Evolutionary conservation across 2,797 vertebrate species (phyloP).

Genomic region (Oryzias sinensis): DNA sequence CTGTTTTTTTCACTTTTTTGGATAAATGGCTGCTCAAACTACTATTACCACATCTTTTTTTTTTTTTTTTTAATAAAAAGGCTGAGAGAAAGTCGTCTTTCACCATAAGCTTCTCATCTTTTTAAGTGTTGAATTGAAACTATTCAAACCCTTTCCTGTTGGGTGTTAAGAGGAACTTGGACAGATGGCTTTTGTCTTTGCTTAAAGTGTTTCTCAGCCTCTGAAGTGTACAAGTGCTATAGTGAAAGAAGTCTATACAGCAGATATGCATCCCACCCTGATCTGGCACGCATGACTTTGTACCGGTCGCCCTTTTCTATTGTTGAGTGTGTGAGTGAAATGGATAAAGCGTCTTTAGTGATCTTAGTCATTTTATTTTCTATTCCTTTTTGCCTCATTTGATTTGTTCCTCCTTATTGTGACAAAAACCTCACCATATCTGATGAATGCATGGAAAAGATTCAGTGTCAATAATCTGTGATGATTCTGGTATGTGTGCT

Average conservation of each 20-base stretch:
- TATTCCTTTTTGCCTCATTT: not conserved
- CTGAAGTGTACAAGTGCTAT: constrained; percentile 35
- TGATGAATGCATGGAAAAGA: too few species aligned
- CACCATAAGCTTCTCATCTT: constrained; percentile 20
- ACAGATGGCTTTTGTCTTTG: constrained; percentile 34
- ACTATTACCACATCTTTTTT: constrained; percentile 6
- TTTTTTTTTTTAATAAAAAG: too few species aligned
- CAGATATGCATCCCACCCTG: constrained; percentile 66
- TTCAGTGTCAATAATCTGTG: too few species aligned
- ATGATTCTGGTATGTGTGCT: too few species aligned
- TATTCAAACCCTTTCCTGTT: constrained; percentile 9
- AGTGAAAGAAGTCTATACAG: constrained; percentile 62
- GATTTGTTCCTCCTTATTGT: too few species aligned
- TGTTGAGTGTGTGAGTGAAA: constrained; percentile 35
- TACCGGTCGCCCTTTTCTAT: constrained; percentile 45
- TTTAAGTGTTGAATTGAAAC: constrained; percentile 49
- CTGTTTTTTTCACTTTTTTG: not conserved
- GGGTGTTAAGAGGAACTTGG: constrained; percentile 10
- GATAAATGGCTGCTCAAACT: constrained; percentile 1
- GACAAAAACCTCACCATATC: too few species aligned
- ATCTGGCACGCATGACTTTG: constrained; percentile 55
- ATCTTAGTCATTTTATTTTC: constrained; percentile 66
- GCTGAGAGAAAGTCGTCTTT: too few species aligned
- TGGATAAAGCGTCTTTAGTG: constrained; percentile 64
- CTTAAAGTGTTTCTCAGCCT: constrained; percentile 42